These are phyloP conservation scores for Chanos chanos DNA, from an alignment of 2,797 vertebrate genomes.

Conservation along the genomic window DNA sequence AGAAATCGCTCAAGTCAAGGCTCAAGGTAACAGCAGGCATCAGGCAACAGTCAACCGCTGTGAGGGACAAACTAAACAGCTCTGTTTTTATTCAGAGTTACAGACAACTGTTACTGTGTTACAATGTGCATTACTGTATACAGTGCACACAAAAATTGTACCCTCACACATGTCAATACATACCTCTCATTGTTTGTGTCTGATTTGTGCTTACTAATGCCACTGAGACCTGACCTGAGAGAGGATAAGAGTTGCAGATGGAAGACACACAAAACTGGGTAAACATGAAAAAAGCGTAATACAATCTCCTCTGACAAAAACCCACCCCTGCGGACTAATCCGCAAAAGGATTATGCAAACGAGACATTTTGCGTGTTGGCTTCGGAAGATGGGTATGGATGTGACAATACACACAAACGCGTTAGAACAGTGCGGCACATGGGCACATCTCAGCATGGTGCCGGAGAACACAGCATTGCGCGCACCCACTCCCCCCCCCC, in stretches of 20 bases:
- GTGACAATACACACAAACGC: neutral
- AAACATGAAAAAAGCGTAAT: too few species aligned
- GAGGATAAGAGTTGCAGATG: constrained; percentile 34
- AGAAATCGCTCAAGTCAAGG: constrained; percentile 50
- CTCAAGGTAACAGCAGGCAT: constrained; percentile 50
- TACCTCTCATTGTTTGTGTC: constrained; percentile 66
- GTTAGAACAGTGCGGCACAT: constrained; percentile 53
- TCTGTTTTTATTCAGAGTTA: constrained; percentile 33
- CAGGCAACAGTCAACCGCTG: constrained; percentile 42
- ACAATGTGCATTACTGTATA: constrained; percentile 9
- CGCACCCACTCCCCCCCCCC: constrained; percentile 31
- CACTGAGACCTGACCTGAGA: constrained; percentile 69
- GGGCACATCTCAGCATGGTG: too few species aligned
- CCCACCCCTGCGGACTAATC: too few species aligned
- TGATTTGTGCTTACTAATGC: constrained; percentile 60
- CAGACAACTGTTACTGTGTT: constrained; percentile 31
- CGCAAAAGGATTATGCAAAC: too few species aligned
- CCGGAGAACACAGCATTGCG: too few species aligned
- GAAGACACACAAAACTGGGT: neutral
- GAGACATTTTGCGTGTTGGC: too few species aligned
- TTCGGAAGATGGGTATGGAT: too few species aligned
- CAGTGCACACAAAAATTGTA: neutral
- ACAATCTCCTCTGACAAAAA: too few species aligned
- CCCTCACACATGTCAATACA: constrained; percentile 47
- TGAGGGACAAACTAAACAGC: constrained; percentile 29